These are phyloP conservation scores for Holotrichia oblita DNA, from an alignment of 1,140 invertebrate species.

Conservation along the genomic window DNA sequence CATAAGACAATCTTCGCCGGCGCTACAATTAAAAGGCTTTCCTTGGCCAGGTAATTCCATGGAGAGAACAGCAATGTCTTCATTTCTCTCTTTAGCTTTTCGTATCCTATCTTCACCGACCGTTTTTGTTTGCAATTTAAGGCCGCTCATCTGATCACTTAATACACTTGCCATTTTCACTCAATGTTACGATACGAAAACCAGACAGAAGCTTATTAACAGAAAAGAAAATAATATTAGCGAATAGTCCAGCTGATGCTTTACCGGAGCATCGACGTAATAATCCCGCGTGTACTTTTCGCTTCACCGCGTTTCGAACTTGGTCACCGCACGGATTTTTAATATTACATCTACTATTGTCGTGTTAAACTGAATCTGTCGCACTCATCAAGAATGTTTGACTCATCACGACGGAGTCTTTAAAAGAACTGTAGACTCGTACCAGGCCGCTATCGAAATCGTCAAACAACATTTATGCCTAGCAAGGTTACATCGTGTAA, in stretches of 20 bases:
- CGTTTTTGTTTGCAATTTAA: constrained; percentile 78
- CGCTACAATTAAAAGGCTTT: constrained; percentile 78
- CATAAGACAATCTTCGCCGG: constrained; percentile 75
- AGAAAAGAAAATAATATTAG: constrained; percentile 25
- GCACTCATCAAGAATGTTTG: constrained; percentile 29
- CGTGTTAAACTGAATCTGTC: constrained; percentile 11
- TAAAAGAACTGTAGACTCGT: constrained; percentile 51
- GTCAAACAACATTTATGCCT: constrained; percentile 40
- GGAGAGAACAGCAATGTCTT: constrained; percentile 85
- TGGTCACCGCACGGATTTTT: constrained; percentile 1
- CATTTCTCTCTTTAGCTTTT: constrained; percentile 80
- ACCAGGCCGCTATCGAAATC: constrained; percentile 50
- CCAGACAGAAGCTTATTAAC: background rate
- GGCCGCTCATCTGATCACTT: constrained; percentile 76
- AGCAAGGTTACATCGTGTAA: constrained; percentile 48
- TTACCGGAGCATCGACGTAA: background rate
- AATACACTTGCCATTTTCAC: constrained; percentile 75
- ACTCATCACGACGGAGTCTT: constrained; percentile 52
- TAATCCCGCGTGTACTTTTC: background rate
- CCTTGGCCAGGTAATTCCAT: constrained; percentile 82
- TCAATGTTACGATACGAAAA: background rate
- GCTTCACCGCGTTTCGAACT: background rate
- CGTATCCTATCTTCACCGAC: constrained; percentile 79
- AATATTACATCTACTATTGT: constrained; percentile 3
- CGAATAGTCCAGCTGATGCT: background rate